Percentiles rank a stretch among this genome's conserved stretches.
Evolutionary conservation across 2,888 invertebrate genomes (phyloP).

Genomic region (Chrysolina oricalcia): DNA sequence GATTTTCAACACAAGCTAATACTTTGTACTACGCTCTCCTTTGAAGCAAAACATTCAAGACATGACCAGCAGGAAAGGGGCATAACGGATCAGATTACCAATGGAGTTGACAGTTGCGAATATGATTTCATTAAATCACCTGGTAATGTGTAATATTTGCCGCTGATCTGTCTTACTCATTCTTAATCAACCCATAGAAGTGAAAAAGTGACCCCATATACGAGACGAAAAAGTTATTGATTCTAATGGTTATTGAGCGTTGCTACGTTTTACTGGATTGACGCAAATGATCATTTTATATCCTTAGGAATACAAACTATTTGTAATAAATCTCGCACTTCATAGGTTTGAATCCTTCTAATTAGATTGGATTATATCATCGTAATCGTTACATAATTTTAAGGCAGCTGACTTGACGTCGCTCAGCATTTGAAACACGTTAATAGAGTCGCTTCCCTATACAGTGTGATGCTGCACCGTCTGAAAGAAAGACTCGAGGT

Average conservation of each 20-base stretch:
- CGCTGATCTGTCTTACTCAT: not conserved
- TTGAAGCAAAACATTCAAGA: no score
- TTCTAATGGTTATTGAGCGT: not conserved
- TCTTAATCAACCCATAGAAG: not conserved
- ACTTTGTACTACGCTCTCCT: no score
- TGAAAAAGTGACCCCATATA: not conserved
- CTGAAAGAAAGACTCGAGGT: no score
- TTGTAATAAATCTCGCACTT: not conserved
- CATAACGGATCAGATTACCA: no score
- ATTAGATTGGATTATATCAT: not conserved
- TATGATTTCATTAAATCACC: not conserved
- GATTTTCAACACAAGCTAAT: no score
- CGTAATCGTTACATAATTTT: not conserved
- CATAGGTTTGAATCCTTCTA: conserved; percentile 12
- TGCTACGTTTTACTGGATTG: not conserved
- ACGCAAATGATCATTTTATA: not conserved
- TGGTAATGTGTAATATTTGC: not conserved
- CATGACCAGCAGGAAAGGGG: no score
- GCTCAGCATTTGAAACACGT: not conserved
- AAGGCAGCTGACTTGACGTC: not conserved
- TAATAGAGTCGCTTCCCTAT: not conserved
- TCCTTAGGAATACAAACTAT: not conserved
- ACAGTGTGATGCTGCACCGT: no score
- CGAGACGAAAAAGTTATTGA: not conserved
- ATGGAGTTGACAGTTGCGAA: no score